Evolutionary conservation across 2,113 vertebrate genomes (phyloP).

Genomic region (Triplophysa siluroides): DNA sequence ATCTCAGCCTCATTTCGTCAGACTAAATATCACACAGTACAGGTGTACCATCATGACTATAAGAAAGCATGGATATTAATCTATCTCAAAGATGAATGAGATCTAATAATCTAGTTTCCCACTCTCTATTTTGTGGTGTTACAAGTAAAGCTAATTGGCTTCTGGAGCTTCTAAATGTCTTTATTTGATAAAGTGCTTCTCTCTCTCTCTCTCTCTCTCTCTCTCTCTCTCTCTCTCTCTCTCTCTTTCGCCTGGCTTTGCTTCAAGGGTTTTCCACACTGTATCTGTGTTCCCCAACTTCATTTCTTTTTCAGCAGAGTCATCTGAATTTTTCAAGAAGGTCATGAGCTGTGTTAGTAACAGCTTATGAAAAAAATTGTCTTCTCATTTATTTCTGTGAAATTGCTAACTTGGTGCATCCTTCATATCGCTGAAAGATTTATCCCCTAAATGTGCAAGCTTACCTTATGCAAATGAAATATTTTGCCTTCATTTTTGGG

Average conservation of each 20-base stretch:
- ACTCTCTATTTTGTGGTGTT: neutral
- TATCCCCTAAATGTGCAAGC: neutral
- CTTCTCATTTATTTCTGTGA: constrained; percentile 1
- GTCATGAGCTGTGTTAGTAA: constrained; percentile 1
- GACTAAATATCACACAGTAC: neutral
- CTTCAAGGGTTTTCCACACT: neutral
- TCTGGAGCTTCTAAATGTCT: neutral
- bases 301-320: constrained; percentile 21
- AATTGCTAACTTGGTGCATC: constrained; percentile 7
- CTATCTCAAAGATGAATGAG: neutral
- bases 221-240: neutral
- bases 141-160: no score
- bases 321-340: constrained; percentile 19
- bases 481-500: neutral
- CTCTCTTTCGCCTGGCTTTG: neutral
- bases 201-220: neutral
- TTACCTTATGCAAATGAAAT: neutral
- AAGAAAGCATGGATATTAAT: neutral
- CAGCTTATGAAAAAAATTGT: neutral
- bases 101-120: neutral
- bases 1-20: neutral
- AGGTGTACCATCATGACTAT: neutral
- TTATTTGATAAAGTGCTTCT: no score
- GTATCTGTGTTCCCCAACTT: constrained; percentile 8
- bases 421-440: neutral